Evolutionary conservation across 2,888 invertebrate genomes (phyloP), one percentile per base, ranked within the genome.

Genomic region (Coenonympha glycerion): DNA sequence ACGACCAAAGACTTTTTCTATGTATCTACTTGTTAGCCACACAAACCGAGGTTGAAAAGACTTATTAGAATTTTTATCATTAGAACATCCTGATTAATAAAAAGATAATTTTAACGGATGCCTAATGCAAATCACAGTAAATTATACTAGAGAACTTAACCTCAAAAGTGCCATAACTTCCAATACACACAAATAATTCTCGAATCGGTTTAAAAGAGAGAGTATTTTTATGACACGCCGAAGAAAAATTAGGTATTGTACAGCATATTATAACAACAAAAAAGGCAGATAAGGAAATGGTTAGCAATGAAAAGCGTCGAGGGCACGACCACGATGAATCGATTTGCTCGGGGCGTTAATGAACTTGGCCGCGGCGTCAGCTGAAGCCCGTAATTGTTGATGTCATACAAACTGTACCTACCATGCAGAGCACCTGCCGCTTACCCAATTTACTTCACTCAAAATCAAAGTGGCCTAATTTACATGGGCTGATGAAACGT

Each of bases 361-460:
- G 85, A 86, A 85, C 86, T 85, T 86, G 83, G 75, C 76, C 75
- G 68, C 63, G 61, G 66, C 75, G 79, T 84, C 85, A 81, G 82
- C 80, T 79, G 82, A n/a, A n/a, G n/a, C n/a, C n/a, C n/a, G n/a
- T 72, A 30, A 30, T 39, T 72, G 63, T 61, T 67, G 68, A 71
- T 72, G 73, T 67, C 69, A 69, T 66, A 49, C 50, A 51, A 57
- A 57, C 57, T 53, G 41, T 53, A 49, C 49, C 40, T 42, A 19
- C 18, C 66, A 69, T 65, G 60, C 56, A 41, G 24, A 26, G 21
- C n/a, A 26, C n/a, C n/a, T n/a, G n/a, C n/a, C n/a, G n/a, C n/a
- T n/a, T n/a, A n/a, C n/a, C n/a, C n/a, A n/a, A n/a, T n/a, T 24
- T 2, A 13, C 15, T 31, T 31, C 31, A 3, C 31, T 4, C 11